A percentile compares a stretch with the other conserved stretches of the same genome.
Conservation (phyloP, 1,140 invertebrate species). For the Calephelis nemesis region DNA sequence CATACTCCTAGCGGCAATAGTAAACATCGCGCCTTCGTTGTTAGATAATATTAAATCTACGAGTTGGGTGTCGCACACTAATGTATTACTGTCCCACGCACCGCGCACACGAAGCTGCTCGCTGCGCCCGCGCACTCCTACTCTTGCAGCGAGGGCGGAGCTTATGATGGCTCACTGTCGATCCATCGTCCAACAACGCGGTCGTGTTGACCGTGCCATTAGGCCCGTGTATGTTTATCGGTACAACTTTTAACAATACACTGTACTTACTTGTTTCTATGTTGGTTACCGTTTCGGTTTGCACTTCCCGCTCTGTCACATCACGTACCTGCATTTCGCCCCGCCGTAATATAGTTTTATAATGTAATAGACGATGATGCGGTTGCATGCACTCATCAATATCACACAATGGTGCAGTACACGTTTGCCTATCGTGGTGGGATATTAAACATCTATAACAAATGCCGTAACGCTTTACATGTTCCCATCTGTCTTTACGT, state of each 20-base stretch:
- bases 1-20: constrained; percentile 13
- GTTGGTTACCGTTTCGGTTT: no score
- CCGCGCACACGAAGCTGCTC: constrained; percentile 26
- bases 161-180: constrained; percentile 30
- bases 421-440: no score
- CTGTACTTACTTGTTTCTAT: no score
- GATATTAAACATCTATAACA: no score
- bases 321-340: no score
- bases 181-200: constrained; percentile 36
- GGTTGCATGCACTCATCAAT: no score
- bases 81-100: constrained; percentile 25
- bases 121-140: constrained; percentile 13
- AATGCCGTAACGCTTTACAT: no score
- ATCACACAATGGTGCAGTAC: no score
- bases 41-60: constrained; percentile 15
- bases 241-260: constrained; percentile 30
- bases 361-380: no score
- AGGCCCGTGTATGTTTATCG: constrained; percentile 31
- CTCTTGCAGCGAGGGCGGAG: constrained; percentile 13
- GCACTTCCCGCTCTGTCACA: no score
- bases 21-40: constrained; percentile 13
- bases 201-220: constrained; percentile 20
- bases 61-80: constrained; percentile 24
- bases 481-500: no score
- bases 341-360: no score